These are phyloP conservation scores for Novumbra hubbsi DNA, from an alignment of 2,797 vertebrate species.

Conservation along the genomic window DNA sequence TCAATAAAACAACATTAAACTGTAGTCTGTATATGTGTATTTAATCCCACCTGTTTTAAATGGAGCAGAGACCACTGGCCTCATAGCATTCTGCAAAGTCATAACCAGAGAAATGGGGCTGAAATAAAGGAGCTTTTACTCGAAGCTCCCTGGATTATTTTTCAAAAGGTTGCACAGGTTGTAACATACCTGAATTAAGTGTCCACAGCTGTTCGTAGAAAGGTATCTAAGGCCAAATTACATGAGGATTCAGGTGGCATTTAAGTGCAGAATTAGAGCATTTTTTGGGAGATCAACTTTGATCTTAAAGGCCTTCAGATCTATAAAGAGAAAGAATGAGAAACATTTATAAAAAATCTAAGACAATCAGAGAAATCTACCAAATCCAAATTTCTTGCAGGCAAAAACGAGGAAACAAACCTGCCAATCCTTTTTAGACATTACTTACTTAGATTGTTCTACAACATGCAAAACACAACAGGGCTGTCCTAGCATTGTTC, in stretches of 20 bases:
- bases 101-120: slow-evolving; percentile 63
- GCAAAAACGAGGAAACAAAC: slow-evolving; percentile 13
- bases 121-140: slow-evolving; percentile 62
- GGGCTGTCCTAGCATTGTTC: background rate
- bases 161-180: slow-evolving; percentile 56
- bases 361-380: slow-evolving; percentile 4
- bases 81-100: slow-evolving; percentile 58
- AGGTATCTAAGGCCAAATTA: slow-evolving; percentile 71
- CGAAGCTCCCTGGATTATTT: slow-evolving; percentile 69
- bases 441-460: background rate
- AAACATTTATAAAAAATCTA: background rate
- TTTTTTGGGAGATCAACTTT: slow-evolving; percentile 31
- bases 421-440: background rate
- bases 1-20: slow-evolving; percentile 43
- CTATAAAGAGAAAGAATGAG: slow-evolving; percentile 19
- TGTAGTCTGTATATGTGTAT: slow-evolving; percentile 44
- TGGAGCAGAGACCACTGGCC: slow-evolving; percentile 60
- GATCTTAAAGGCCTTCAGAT: slow-evolving; percentile 36
- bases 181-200: slow-evolving; percentile 70
- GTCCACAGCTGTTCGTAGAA: slow-evolving; percentile 61
- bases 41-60: slow-evolving; percentile 67
- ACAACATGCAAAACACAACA: background rate
- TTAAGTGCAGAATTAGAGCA: slow-evolving; percentile 38
- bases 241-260: slow-evolving; percentile 49
- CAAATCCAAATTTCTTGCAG: slow-evolving; percentile 2